phyloP scores from a whole-genome alignment of 2,113 vertebrate species.

The Hydrolagus affinis region DNA sequence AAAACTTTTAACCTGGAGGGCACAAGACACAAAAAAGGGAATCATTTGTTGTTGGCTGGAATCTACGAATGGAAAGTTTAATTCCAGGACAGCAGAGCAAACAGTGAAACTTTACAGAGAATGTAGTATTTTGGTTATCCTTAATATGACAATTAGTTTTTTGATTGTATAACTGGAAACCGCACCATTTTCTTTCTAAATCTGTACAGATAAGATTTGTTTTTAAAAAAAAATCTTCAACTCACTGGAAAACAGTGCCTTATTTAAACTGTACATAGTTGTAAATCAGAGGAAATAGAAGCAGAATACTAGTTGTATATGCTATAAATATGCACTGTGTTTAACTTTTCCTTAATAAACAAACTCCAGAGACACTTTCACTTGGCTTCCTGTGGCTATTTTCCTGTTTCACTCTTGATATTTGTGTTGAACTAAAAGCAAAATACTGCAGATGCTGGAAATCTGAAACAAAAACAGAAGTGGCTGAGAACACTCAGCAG shows the following conservation, averaged over 20 bases:
- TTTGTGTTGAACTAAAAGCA: too few relatives aligned
- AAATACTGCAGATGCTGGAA: too few relatives aligned
- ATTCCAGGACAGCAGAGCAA: neutral
- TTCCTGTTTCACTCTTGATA: neutral
- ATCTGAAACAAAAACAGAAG: too few relatives aligned
- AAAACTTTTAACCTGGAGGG: too few relatives aligned
- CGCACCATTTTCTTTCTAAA: constrained; percentile 33
- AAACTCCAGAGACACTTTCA: neutral
- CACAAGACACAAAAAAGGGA: neutral
- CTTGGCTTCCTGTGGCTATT: neutral
- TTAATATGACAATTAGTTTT: neutral
- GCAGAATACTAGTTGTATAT: constrained; percentile 53
- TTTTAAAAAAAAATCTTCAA: constrained; percentile 41
- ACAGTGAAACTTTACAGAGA: neutral
- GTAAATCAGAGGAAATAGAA: constrained; percentile 58
- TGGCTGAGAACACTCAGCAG: too few relatives aligned
- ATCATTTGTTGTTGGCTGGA: too few relatives aligned
- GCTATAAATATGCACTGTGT: constrained; percentile 60
- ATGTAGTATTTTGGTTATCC: neutral
- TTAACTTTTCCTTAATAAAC: constrained; percentile 69
- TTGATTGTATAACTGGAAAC: constrained; percentile 34
- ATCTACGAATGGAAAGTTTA: neutral
- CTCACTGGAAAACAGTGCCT: constrained; percentile 70
- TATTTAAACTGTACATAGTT: constrained; percentile 67
- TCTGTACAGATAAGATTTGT: constrained; percentile 45